A percentile compares a stretch with the other conserved stretches of the same genome.
Conservation (phyloP, 1,140 invertebrate species). For the Drosophila mojavensis region DNA sequence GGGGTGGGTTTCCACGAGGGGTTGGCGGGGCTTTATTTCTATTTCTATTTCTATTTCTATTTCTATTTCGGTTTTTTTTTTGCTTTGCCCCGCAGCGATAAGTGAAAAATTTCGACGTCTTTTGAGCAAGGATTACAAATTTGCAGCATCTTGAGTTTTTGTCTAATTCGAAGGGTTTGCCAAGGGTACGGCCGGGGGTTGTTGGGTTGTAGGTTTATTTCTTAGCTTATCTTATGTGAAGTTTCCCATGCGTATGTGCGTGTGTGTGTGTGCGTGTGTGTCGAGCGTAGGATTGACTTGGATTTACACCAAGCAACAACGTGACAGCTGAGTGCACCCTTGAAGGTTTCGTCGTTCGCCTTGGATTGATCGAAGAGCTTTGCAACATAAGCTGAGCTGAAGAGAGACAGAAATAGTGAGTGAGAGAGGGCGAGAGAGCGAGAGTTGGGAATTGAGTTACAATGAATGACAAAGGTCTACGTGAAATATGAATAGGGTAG, state of each 20-base stretch:
- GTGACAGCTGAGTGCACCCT: slow-evolving; percentile 47
- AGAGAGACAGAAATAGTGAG: background rate
- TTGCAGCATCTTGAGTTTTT: slow-evolving; percentile 78
- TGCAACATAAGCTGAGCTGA: slow-evolving; percentile 30
- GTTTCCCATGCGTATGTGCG: slow-evolving; percentile 19
- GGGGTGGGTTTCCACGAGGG: slow-evolving; percentile 33
- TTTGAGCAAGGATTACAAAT: slow-evolving; percentile 75
- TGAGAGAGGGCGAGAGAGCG: background rate
- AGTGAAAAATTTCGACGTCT: slow-evolving; percentile 74
- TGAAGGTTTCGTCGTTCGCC: slow-evolving; percentile 45
- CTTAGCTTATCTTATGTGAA: slow-evolving; percentile 39
- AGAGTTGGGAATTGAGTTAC: slow-evolving; percentile 53
- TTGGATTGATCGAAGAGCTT: slow-evolving; percentile 51
- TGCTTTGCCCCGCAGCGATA: slow-evolving; percentile 60
- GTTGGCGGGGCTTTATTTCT: slow-evolving; percentile 3
- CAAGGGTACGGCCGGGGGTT: slow-evolving; percentile 7
- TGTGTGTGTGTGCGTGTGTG: slow-evolving; percentile 38
- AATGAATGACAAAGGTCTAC: slow-evolving; percentile 70
- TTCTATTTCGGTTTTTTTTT: too few relatives aligned
- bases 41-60: too few relatives aligned
- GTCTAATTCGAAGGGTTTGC: slow-evolving; percentile 66
- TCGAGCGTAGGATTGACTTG: slow-evolving; percentile 70
- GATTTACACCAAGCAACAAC: slow-evolving; percentile 66
- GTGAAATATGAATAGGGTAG: slow-evolving; percentile 79
- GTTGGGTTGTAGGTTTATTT: slow-evolving; percentile 10